Evolutionary conservation across 2,797 vertebrate species (phyloP).

Genomic region (Sebastes hubbsi): DNA sequence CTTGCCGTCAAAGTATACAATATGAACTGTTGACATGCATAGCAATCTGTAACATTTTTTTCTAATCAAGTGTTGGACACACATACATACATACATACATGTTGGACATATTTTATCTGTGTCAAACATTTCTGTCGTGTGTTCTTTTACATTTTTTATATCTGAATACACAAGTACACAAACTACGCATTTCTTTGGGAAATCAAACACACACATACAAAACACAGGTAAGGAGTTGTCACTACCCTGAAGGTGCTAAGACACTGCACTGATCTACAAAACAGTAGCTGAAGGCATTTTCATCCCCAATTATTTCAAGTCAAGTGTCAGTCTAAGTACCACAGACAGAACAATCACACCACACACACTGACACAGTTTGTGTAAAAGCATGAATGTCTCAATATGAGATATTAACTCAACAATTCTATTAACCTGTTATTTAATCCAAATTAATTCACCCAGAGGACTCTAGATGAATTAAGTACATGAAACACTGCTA

Average conservation of each 20-base stretch:
- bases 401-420: background rate
- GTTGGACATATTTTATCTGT: too few species aligned
- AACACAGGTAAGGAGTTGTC: background rate
- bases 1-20: background rate
- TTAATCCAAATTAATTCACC: background rate
- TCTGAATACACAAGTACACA: background rate
- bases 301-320: background rate
- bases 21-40: too few species aligned
- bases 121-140: background rate
- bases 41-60: background rate
- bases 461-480: background rate
- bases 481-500: background rate
- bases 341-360: background rate
- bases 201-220: background rate
- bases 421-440: background rate
- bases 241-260: background rate
- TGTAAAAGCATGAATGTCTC: background rate
- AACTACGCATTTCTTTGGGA: background rate
- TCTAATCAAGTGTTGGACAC: background rate
- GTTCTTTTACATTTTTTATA: background rate
- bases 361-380: background rate
- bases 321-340: background rate
- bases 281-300: background rate
- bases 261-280: background rate
- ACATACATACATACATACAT: too few species aligned